Percentiles rank a stretch among this genome's conserved stretches.
Evolutionary conservation across 2,797 vertebrate genomes (phyloP).

Genomic region (Tadarida brasiliensis): DNA sequence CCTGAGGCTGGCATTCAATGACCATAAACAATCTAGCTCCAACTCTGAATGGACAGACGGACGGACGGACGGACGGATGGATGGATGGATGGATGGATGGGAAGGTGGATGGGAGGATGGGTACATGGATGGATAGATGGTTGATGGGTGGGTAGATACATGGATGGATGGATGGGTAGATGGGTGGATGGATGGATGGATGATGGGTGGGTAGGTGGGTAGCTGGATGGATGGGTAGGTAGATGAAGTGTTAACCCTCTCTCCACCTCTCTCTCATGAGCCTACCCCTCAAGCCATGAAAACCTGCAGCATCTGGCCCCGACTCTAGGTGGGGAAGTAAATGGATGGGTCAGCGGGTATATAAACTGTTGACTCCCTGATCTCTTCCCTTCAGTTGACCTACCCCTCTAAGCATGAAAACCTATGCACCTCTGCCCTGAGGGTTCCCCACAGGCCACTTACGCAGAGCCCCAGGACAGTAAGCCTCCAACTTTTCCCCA

Average conservation of each 20-base stretch:
- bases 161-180: background rate
- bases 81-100: too few relatives aligned
- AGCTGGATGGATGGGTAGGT: background rate
- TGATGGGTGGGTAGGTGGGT: background rate
- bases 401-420: background rate
- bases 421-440: background rate
- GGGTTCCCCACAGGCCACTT: background rate
- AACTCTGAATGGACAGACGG: background rate
- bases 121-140: too few relatives aligned
- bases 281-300: background rate
- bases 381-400: background rate
- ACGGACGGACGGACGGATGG: background rate
- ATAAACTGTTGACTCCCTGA: background rate
- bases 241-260: background rate
- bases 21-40: background rate
- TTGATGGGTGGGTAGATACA: background rate
- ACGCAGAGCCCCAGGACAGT: background rate
- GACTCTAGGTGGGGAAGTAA: too few relatives aligned
- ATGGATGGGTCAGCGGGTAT: background rate
- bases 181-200: background rate
- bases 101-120: too few relatives aligned
- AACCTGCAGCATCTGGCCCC: background rate
- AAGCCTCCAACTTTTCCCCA: background rate
- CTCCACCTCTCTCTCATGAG: background rate
- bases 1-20: background rate